Base-by-base conservation (phyloP, 2,888 invertebrate species). In the Megalurothrips usitatus region DNA sequence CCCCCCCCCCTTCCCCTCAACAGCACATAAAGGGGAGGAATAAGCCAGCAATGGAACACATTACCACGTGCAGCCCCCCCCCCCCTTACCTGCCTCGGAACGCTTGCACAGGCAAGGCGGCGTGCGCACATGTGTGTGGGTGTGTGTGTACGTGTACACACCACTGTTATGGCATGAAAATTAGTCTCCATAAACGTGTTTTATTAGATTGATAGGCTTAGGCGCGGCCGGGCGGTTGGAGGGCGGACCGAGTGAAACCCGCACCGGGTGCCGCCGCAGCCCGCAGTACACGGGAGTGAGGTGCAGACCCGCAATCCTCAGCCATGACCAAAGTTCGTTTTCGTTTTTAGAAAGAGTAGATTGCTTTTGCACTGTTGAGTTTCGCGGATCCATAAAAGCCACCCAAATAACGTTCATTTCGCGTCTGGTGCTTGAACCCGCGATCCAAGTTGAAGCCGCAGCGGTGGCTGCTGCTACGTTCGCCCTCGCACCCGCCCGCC, bases 141-240 rank as follows among this genome's bases (percentile, higher is more conserved):
- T n/a, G 2, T 75, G 68, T 58, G 58, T 43, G 34, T 43, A 4
- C 6, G 58, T 58, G 58, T 26, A 4, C 26, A 10, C 68, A 68
- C 68, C 68, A 75, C 68, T 75, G 68, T 75, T 75, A 75, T 26
- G 26, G 68, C 26, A 75, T 75, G 68, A 75, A 75, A 75, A 75
- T 75, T 75, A 75, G 68, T 75, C 68, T 75, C 68, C 68, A 75
- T 75, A 75, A 75, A 75, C 26, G 68, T 75, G 68, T 75, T 75
- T 75, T 75, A 75, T 75, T 75, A 26, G 68, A 75, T 75, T 75
- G 68, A 26, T 17, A 26, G 68, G 68, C 68, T 75, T 26, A 26
- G 26, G 68, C 34, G 34, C 34, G 6, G 34, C 34, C 34, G 34
- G 34, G 2, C 34, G 34, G 3, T 43, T 6, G 34, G 34, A 2